Base-by-base conservation (phyloP, 2,797 vertebrate genomes). In the Philypnodon macrostomus region DNA sequence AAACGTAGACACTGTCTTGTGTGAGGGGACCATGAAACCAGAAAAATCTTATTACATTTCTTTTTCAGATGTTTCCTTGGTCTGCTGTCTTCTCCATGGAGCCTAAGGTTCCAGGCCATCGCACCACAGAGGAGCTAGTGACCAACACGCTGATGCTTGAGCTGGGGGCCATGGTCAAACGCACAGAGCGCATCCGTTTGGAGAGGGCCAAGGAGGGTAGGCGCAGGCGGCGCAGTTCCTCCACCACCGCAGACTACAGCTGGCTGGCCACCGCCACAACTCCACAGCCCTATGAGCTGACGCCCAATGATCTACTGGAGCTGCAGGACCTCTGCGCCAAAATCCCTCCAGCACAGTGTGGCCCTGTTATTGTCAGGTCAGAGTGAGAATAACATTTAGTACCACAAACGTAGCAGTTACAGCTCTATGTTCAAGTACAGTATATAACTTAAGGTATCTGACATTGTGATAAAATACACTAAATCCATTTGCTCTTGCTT, bases 131-230 rank as follows among this genome's bases (percentile, higher is more conserved):
- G 54, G 91, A 93, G 58, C 51, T 92, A 50, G 91, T 92, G 0
- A 90, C 87, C 70, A 90, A 92, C 39, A 92, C 90, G 1, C 76
- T 93, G 47, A 93, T 92, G 90, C 53, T 92, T 54, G 91, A 93
- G 76, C 71, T 93, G 54, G 87, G 87, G 19, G 86, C 89, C 46
- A 89, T 89, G 79, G 85, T 92, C 31, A 92, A 92, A 59, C 85
- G 88, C 4, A 89, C 87, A 0, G 89, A 92, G 36, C 88, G 89
- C 4, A 85, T 92, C 16, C 85, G 70, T 37, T 63, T 90, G 39
- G 90, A 92, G 48, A 76, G 83, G n/a, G 85, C 75, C 0, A 71
- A 77, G 0, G 80, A 88, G 59, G 79, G 80, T 4, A 72, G 79
- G 0, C 82, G 87, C 1, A 79, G 88, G 1, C 85, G 87, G 0